Percentiles rank a stretch among this genome's conserved stretches.
Evolutionary conservation across 2,888 invertebrate genomes (phyloP).

Genomic region (Epinotia bilunana): DNA sequence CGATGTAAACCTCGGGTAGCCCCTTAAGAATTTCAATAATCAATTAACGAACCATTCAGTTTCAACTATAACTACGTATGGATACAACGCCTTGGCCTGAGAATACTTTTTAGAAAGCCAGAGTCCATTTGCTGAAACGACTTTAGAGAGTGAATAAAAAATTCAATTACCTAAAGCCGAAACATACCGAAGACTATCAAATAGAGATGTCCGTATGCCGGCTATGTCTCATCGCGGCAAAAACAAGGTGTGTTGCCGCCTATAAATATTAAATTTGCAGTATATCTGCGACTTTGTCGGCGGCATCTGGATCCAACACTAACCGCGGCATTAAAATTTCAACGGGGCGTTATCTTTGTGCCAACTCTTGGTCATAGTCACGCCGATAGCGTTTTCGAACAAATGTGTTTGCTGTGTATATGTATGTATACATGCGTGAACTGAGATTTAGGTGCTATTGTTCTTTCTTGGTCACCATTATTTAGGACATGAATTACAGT

Average conservation of each 20-base stretch:
- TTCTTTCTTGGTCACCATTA: neutral
- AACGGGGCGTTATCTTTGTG: conserved; percentile 66
- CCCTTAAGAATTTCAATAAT: neutral
- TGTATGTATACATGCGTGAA: neutral
- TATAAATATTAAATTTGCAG: conserved; percentile 81
- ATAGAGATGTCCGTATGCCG: conserved; percentile 49
- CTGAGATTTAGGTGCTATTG: neutral
- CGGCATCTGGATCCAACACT: conserved; percentile 74
- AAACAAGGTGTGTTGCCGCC: conserved; percentile 71
- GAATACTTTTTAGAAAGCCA: conserved; percentile 16
- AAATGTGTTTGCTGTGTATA: neutral
- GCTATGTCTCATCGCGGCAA: conserved; percentile 67
- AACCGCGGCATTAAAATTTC: conserved; percentile 79
- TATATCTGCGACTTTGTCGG: conserved; percentile 68
- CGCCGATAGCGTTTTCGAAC: conserved; percentile 53
- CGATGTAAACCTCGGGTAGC: no score
- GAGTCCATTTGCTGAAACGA: conserved; percentile 32
- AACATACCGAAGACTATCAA: conserved; percentile 48
- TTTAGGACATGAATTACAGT: neutral
- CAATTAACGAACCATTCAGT: neutral
- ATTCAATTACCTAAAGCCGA: conserved; percentile 43
- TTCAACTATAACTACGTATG: neutral
- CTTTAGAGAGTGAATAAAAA: conserved; percentile 40
- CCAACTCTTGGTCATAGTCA: conserved; percentile 62
- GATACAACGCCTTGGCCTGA: neutral